Percentiles rank a stretch among this genome's conserved stretches.
phyloP scores from a whole-genome alignment of 2,888 invertebrate genomes.

The Seira ritae region DNA sequence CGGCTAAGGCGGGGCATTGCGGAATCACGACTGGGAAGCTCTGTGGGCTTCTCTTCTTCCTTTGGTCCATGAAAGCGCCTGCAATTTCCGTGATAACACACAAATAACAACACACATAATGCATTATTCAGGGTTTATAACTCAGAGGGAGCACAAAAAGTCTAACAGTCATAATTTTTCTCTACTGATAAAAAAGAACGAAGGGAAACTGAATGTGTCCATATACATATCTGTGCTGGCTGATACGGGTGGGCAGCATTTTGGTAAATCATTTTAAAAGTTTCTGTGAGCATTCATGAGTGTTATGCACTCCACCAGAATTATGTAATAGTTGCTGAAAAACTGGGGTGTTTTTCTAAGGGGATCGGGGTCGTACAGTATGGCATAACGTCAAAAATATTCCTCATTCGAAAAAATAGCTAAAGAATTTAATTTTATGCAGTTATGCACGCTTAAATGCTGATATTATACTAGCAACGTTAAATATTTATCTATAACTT shows the following conservation, averaged over 20 bases:
- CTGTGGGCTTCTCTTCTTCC: slow-evolving; percentile 72
- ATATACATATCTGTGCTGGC: too few relatives aligned
- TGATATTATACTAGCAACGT: not conserved
- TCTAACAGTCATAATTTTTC: not conserved
- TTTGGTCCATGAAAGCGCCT: slow-evolving; percentile 73
- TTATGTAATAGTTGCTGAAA: too few relatives aligned
- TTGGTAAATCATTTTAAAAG: too few relatives aligned
- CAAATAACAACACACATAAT: slow-evolving; percentile 11
- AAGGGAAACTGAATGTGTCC: too few relatives aligned
- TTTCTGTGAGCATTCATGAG: too few relatives aligned
- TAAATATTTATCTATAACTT: not conserved
- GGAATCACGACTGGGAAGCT: slow-evolving; percentile 69
- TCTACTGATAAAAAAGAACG: slow-evolving; percentile 56
- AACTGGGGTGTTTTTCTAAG: too few relatives aligned
- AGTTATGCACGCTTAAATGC: not conserved
- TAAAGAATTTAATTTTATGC: not conserved
- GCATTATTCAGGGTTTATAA: not conserved
- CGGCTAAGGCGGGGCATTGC: slow-evolving; percentile 73
- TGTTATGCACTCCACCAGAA: not conserved
- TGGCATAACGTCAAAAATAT: slow-evolving; percentile 45
- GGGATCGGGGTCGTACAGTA: too few relatives aligned
- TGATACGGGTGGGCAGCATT: too few relatives aligned
- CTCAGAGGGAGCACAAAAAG: not conserved
- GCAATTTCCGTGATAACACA: slow-evolving; percentile 50
- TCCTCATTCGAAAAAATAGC: not conserved